Percentiles rank a stretch among this genome's conserved stretches.
phyloP scores from a whole-genome alignment of 2,888 invertebrate genomes.

The Drosophila incognita region DNA sequence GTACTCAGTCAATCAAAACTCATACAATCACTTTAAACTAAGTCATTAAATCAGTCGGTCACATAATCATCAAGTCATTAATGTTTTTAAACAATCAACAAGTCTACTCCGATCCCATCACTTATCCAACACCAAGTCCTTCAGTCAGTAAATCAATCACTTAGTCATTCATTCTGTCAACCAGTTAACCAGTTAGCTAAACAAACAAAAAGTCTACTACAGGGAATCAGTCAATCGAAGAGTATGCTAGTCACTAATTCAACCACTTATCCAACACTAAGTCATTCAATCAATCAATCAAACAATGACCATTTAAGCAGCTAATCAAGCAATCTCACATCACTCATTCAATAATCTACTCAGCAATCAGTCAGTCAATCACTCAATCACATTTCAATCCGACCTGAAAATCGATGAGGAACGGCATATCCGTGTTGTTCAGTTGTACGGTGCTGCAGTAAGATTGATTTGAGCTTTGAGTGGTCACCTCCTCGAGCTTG shows the following conservation, averaged over 20 bases:
- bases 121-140: too few relatives aligned
- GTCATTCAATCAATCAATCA: not conserved
- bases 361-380: not conserved
- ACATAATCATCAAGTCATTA: not conserved
- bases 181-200: too few relatives aligned
- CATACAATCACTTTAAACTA: not conserved
- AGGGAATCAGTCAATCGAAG: not conserved
- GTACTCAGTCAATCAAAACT: not conserved
- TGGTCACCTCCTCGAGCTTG: slow-evolving; percentile 86
- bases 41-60: not conserved
- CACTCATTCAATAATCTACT: not conserved
- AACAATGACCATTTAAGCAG: not conserved
- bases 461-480: slow-evolving; percentile 89
- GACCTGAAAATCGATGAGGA: slow-evolving; percentile 89
- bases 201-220: not conserved
- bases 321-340: not conserved
- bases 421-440: slow-evolving; percentile 88
- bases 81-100: not conserved
- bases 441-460: slow-evolving; percentile 89
- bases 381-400: slow-evolving; percentile 53
- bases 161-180: not conserved
- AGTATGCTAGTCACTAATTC: not conserved
- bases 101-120: too few relatives aligned
- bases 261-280: too few relatives aligned
- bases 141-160: not conserved